phyloP scores from a whole-genome alignment of 2,888 invertebrate species.

The Xestia c-nigrum region DNA sequence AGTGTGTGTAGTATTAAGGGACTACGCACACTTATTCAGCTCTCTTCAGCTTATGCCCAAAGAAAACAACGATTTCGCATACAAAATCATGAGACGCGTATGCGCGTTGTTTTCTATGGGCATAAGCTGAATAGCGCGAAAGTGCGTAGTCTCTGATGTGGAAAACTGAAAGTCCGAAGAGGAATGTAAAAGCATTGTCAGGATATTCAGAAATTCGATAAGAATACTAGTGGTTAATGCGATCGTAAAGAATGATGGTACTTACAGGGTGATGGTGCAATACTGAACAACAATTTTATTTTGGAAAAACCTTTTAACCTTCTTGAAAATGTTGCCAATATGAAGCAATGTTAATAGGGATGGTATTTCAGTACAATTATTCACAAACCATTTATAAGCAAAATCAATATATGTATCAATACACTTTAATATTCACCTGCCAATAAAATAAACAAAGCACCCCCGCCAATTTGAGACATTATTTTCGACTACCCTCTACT shows the following conservation, averaged over 20 bases:
- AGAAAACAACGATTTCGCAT: too few relatives aligned
- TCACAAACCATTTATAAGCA: neutral
- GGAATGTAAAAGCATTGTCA: slow-evolving; percentile 8
- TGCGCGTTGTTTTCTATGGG: too few relatives aligned
- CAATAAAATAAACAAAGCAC: slow-evolving; percentile 53
- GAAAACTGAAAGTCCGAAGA: slow-evolving; percentile 19
- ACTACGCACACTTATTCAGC: too few relatives aligned
- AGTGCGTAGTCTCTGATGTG: too few relatives aligned
- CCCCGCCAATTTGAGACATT: slow-evolving; percentile 27
- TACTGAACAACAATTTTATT: neutral
- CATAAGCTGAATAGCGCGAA: too few relatives aligned
- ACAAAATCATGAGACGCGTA: too few relatives aligned
- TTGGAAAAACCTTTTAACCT: neutral
- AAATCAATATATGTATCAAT: neutral
- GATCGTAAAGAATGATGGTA: slow-evolving; percentile 13
- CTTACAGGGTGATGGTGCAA: slow-evolving; percentile 35
- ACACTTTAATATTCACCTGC: slow-evolving; percentile 22
- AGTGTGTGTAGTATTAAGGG: too few relatives aligned
- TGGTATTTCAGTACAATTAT: neutral
- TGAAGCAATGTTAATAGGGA: neutral
- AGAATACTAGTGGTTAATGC: slow-evolving; percentile 22
- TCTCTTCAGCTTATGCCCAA: too few relatives aligned
- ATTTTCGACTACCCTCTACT: slow-evolving; percentile 53
- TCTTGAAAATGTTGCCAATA: neutral
- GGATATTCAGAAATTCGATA: slow-evolving; percentile 34